A percentile compares a stretch with the other conserved stretches of the same genome.
Evolutionary conservation across 2,113 vertebrate species (phyloP).

Genomic region (Neodontobutis hainanensis): DNA sequence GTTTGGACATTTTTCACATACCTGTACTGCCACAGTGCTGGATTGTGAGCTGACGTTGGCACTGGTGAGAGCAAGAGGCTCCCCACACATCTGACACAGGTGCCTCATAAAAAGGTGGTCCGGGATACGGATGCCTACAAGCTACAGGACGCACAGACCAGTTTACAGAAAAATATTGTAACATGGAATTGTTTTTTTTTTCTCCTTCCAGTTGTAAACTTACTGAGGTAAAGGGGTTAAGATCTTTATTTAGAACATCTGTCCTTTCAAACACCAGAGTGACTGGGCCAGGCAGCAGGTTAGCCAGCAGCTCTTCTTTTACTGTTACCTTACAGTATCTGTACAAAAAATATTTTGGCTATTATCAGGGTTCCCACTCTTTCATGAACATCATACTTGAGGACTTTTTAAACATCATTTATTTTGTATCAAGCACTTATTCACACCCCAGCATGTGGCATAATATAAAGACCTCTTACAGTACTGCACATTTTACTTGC

Average conservation of each 20-base stretch:
- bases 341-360: too few relatives aligned
- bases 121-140: slow-evolving; percentile 93
- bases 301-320: slow-evolving; percentile 79
- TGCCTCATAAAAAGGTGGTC: slow-evolving; percentile 85
- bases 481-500: too few relatives aligned
- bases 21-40: slow-evolving; percentile 86
- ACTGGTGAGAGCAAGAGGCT: slow-evolving; percentile 91
- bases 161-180: background rate
- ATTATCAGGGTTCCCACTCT: too few relatives aligned
- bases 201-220: slow-evolving; percentile 28
- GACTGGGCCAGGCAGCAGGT: slow-evolving; percentile 92
- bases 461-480: too few relatives aligned
- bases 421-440: too few relatives aligned
- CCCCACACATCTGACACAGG: slow-evolving; percentile 84
- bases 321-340: slow-evolving; percentile 91
- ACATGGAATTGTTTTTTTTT: background rate
- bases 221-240: slow-evolving; percentile 95
- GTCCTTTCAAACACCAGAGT: slow-evolving; percentile 90
- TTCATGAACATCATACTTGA: too few relatives aligned
- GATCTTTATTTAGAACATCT: slow-evolving; percentile 82
- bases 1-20: slow-evolving; percentile 65
- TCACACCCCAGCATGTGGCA: too few relatives aligned
- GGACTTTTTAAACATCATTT: too few relatives aligned
- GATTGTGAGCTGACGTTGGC: slow-evolving; percentile 88
- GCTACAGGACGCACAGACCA: slow-evolving; percentile 65